phyloP scores from a whole-genome alignment of 1,140 invertebrate genomes.

The Leucophenga varia region DNA sequence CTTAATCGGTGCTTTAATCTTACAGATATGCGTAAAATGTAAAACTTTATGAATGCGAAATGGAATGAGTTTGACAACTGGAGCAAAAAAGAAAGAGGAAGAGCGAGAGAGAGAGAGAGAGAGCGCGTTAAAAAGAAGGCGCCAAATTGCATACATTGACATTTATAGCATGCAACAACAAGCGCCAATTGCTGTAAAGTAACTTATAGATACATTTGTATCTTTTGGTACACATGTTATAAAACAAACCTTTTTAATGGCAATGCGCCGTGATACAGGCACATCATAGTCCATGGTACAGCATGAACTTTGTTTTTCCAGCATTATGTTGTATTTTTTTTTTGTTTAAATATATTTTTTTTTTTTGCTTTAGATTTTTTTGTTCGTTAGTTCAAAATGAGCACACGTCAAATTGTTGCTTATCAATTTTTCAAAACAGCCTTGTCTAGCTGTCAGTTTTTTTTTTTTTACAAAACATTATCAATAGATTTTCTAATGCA shows the following conservation, averaged over 20 bases:
- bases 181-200: background rate
- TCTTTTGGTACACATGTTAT: too few species aligned
- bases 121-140: too few species aligned
- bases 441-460: too few species aligned
- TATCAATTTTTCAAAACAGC: background rate
- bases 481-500: too few species aligned
- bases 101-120: too few species aligned
- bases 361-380: background rate
- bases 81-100: too few species aligned
- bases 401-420: too few species aligned
- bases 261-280: constrained; percentile 40
- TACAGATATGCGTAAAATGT: constrained; percentile 21
- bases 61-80: background rate
- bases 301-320: constrained; percentile 40
- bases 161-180: background rate
- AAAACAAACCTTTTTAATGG: constrained; percentile 48
- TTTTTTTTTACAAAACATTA: too few species aligned
- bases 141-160: background rate
- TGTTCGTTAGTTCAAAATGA: background rate
- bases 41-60: constrained; percentile 26
- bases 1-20: constrained; percentile 27
- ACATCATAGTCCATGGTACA: constrained; percentile 48
- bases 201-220: too few species aligned
- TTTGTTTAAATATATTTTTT: constrained; percentile 7
- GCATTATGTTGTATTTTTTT: too few species aligned